Evolutionary conservation across 2,113 vertebrate species (phyloP).

Genomic region (Microtus richardsoni): DNA sequence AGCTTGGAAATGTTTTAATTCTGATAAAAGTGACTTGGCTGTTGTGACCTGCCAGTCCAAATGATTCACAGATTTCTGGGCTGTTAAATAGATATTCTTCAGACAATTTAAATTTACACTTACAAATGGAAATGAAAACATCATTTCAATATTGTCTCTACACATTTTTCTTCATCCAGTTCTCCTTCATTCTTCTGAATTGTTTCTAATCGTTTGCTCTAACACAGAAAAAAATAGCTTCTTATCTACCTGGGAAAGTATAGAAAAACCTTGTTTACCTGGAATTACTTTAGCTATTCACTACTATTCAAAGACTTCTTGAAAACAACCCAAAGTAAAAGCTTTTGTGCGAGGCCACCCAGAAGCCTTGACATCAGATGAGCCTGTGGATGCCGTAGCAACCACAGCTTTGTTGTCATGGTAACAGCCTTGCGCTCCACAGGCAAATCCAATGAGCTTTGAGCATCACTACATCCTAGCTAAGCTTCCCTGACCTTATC

Average conservation of each 20-base stretch:
- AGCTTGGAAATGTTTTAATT: neutral
- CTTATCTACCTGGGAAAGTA: neutral
- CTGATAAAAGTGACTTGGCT: neutral
- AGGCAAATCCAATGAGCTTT: constrained; percentile 89
- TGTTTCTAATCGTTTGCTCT: constrained; percentile 19
- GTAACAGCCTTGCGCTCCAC: constrained; percentile 87
- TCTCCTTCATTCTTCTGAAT: constrained; percentile 16
- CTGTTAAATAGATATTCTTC: neutral
- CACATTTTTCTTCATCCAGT: neutral
- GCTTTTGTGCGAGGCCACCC: constrained; percentile 77
- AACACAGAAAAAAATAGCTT: constrained; percentile 10
- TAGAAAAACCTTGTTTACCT: constrained; percentile 53
- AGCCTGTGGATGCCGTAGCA: constrained; percentile 84
- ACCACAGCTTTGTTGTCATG: constrained; percentile 88
- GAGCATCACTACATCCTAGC: constrained; percentile 84
- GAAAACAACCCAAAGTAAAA: constrained; percentile 79
- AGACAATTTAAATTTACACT: neutral
- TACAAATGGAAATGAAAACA: neutral
- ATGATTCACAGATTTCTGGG: constrained; percentile 9
- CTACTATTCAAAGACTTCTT: constrained; percentile 66
- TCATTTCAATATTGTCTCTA: neutral
- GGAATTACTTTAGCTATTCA: constrained; percentile 59
- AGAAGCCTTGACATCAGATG: constrained; percentile 85
- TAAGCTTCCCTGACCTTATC: constrained; percentile 88
- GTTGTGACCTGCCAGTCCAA: neutral